Evolutionary conservation across 1,140 invertebrate species (phyloP), one percentile per base, ranked within the genome.

Genomic region (Archegozetes longisetosus): DNA sequence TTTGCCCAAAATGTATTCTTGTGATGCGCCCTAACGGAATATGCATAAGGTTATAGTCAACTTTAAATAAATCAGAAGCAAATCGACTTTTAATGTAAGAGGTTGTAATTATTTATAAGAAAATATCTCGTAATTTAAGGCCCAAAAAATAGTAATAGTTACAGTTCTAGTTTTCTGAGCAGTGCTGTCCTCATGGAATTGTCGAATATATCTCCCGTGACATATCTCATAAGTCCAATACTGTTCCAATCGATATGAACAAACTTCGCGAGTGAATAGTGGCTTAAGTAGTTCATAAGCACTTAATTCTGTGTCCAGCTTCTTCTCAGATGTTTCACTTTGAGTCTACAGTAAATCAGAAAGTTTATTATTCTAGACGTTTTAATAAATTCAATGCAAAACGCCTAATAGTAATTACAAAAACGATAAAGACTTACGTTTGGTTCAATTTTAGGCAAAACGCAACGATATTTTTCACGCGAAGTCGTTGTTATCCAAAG

Each of bases 201-300:
- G 94, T 13, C 86, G 76, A 2, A 97, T 80, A 71, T 85, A 83
- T 64, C 79, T 77, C 3, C 91, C 91, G 76, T 97, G 93, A 69
- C 94, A 97, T 12, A 98, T 76, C 74, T 97, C 91, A 75, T 97
- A 98, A 0, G 86, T 91, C 94, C 93, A 97, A 71, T 94, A 98
- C 47, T 84, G 83, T 71, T 97, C 93, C 58, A 96, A 75, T 80
- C 84, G 63, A 51, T 88, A 91, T 0, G 87, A 88, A 73, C 90
- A 96, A 2, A 74, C 71, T 51, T 73, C 73, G 63, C 84, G 80
- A 17, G 73, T 73, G 71, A 92, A 88, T 29, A 92, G 71, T 2
- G 83, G 81, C 55, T 79, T 74, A 25, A 96, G 71, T 3, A 93
- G 69, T 66, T 85, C 80, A 50, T 91, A 74, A 0, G 87, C 83